phyloP scores from a whole-genome alignment of 92 coral and sea anemone species.

The Palythoa grandis region DNA sequence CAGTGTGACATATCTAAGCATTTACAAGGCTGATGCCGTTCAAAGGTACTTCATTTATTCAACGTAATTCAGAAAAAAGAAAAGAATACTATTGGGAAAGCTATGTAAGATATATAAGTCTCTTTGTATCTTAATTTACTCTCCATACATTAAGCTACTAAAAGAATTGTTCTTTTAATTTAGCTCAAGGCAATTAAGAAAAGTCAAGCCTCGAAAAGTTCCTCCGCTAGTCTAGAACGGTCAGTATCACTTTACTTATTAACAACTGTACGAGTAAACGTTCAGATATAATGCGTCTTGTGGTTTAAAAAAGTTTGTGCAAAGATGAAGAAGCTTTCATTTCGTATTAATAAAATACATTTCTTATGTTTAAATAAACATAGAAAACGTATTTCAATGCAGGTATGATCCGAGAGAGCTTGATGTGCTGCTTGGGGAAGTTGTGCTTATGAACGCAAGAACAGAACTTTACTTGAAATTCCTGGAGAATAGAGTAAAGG shows the following conservation, averaged over 20 bases:
- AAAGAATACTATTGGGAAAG: background rate
- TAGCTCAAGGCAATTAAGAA: constrained; percentile 86
- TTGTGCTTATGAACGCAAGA: constrained; percentile 97
- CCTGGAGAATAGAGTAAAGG: constrained; percentile 81
- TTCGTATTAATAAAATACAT: background rate
- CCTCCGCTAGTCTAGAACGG: constrained; percentile 84
- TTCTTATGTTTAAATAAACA: background rate
- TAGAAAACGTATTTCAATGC: background rate
- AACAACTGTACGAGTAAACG: background rate
- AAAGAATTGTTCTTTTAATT: background rate
- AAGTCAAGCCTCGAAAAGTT: constrained; percentile 67
- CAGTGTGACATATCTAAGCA: too few relatives aligned
- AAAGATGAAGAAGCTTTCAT: too few relatives aligned
- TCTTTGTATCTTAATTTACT: background rate
- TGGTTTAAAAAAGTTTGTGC: too few relatives aligned
- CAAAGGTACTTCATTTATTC: too few relatives aligned
- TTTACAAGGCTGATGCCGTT: too few relatives aligned
- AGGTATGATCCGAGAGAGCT: constrained; percentile 96
- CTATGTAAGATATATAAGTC: background rate
- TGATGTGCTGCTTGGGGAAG: constrained; percentile 86
- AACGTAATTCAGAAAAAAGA: too few relatives aligned
- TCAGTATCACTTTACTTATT: constrained; percentile 9
- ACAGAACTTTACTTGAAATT: constrained; percentile 91
- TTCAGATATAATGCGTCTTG: too few relatives aligned
- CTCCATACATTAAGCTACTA: background rate